phyloP scores from a whole-genome alignment of 2,113 vertebrate species.

The Hypomesus transpacificus region DNA sequence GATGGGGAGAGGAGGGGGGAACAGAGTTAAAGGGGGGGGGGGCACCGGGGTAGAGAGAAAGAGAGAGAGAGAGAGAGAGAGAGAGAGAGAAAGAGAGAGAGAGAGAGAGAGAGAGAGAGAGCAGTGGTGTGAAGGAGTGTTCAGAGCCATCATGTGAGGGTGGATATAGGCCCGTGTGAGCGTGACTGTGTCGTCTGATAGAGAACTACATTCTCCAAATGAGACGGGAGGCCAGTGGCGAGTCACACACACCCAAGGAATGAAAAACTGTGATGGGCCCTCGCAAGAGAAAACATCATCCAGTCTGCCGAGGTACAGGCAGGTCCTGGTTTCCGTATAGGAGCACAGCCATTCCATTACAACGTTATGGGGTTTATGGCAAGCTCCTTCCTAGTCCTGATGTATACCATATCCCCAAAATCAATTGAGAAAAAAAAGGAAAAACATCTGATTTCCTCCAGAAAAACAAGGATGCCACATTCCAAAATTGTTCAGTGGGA shows the following conservation, averaged over 20 bases:
- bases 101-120: constrained; percentile 52
- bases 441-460: constrained; percentile 45
- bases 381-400: constrained; percentile 48
- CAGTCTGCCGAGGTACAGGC: neutral
- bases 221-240: constrained; percentile 41
- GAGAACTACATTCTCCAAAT: constrained; percentile 38
- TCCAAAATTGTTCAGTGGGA: constrained; percentile 65
- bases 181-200: constrained; percentile 31
- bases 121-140: constrained; percentile 59
- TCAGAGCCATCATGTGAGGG: constrained; percentile 58
- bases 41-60: constrained; percentile 21
- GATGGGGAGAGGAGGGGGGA: neutral
- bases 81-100: constrained; percentile 42
- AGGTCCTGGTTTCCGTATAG: constrained; percentile 5
- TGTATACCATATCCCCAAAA: constrained; percentile 47
- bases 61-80: constrained; percentile 24
- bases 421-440: constrained; percentile 57
- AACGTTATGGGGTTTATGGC: constrained; percentile 1
- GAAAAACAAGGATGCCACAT: constrained; percentile 60
- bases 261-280: constrained; percentile 34
- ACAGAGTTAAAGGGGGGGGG: neutral
- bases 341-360: constrained; percentile 25
- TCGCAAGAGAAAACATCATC: constrained; percentile 12
- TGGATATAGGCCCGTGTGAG: too few relatives aligned
- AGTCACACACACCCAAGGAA: constrained; percentile 22